phyloP scores from a whole-genome alignment of 2,888 invertebrate species.

The Drosophila recens region DNA sequence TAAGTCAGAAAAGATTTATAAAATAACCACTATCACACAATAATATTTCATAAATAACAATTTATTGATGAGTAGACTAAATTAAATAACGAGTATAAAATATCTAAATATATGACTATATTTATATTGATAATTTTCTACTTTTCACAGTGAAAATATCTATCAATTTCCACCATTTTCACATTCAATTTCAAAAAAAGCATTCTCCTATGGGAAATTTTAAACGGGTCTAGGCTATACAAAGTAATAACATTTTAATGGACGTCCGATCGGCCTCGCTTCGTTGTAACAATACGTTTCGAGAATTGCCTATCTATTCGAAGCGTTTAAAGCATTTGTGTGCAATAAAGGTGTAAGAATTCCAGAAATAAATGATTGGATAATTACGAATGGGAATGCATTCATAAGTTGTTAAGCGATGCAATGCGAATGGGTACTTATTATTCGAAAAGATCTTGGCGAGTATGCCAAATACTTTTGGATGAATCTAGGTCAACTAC shows the following conservation, averaged over 20 bases:
- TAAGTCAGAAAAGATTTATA: too few relatives aligned
- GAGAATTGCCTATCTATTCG: constrained; percentile 3
- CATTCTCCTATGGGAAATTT: not conserved
- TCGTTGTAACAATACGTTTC: constrained; percentile 1
- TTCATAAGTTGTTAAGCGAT: constrained; percentile 22
- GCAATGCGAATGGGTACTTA: constrained; percentile 20
- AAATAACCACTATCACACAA: too few relatives aligned
- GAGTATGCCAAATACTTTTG: constrained; percentile 17
- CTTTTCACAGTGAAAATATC: too few relatives aligned
- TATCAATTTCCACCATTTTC: too few relatives aligned
- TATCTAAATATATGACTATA: too few relatives aligned
- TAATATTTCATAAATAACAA: too few relatives aligned
- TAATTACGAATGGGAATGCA: constrained; percentile 14
- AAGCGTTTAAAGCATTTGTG: constrained; percentile 6
- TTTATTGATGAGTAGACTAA: too few relatives aligned
- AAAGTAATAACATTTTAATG: not conserved
- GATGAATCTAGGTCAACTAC: constrained; percentile 38
- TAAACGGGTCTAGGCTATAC: not conserved
- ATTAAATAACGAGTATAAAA: too few relatives aligned
- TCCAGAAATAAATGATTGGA: constrained; percentile 5
- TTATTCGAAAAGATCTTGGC: constrained; percentile 25
- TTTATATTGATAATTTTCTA: too few relatives aligned
- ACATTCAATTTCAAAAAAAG: too few relatives aligned
- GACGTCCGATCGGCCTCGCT: too few relatives aligned
- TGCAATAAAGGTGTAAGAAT: constrained; percentile 6